Conservation (phyloP, 2,888 invertebrate genomes). For the Lithophane socia region DNA sequence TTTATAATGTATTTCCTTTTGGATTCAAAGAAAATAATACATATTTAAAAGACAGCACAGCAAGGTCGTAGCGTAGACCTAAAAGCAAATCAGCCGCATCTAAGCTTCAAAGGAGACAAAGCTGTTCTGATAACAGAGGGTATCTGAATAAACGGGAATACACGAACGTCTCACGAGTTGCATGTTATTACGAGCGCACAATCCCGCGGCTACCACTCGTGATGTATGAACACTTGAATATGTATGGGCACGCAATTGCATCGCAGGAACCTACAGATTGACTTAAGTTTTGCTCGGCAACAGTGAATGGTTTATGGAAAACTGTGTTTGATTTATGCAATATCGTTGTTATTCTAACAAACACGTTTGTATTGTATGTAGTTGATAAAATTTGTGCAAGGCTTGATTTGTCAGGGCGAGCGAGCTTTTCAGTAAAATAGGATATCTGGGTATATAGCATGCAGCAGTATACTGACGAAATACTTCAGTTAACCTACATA, state of each 20-base stretch:
- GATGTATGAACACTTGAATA: conserved; percentile 74
- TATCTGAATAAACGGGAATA: conserved; percentile 67
- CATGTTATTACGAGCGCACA: conserved; percentile 72
- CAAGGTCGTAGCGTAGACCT: background rate
- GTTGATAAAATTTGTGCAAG: conserved; percentile 8
- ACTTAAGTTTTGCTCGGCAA: conserved; percentile 60
- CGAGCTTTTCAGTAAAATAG: conserved; percentile 10
- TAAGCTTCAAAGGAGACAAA: conserved; percentile 61
- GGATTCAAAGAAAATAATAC: background rate
- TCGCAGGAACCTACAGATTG: conserved; percentile 64
- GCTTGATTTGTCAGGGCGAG: background rate
- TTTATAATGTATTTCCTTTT: background rate
- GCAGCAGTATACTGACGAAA: background rate
- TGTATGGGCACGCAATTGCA: conserved; percentile 74
- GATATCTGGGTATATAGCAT: background rate
- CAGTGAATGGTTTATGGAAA: conserved; percentile 63
- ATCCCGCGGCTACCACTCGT: conserved; percentile 69
- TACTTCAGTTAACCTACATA: background rate
- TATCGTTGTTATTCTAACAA: conserved; percentile 59
- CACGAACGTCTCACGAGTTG: conserved; percentile 65
- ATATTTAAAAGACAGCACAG: conserved; percentile 12
- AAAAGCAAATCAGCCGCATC: conserved; percentile 31
- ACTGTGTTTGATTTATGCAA: conserved; percentile 62
- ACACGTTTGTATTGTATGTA: conserved; percentile 44
- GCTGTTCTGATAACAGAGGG: conserved; percentile 62